Percentiles rank a stretch among this genome's conserved stretches.
phyloP scores from a whole-genome alignment of 1,140 invertebrate species.

The Nebria ingens region DNA sequence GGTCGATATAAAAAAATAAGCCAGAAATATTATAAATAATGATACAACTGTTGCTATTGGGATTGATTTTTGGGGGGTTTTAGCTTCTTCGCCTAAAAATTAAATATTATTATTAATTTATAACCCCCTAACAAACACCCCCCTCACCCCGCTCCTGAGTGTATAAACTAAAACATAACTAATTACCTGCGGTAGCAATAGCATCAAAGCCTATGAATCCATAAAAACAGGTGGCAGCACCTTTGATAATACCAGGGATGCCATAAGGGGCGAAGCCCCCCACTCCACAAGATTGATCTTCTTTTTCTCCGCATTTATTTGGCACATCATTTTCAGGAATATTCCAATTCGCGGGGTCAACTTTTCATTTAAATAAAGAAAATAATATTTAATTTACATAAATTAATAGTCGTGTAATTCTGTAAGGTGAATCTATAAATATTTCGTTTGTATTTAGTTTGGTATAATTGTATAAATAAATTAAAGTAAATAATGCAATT shows the following conservation, averaged over 20 bases:
- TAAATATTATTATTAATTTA: background rate
- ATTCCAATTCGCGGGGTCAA: slow-evolving; percentile 55
- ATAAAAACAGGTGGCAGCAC: slow-evolving; percentile 84
- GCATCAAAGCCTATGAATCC: slow-evolving; percentile 87
- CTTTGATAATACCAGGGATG: slow-evolving; percentile 63
- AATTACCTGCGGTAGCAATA: slow-evolving; percentile 61
- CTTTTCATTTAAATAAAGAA: slow-evolving; percentile 28
- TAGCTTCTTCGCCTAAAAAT: slow-evolving; percentile 65
- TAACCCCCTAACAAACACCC: too few relatives aligned
- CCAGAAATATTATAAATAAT: slow-evolving; percentile 68
- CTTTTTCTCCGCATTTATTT: slow-evolving; percentile 18
- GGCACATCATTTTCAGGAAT: slow-evolving; percentile 46
- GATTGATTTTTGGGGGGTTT: slow-evolving; percentile 78
- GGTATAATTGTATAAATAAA: too few relatives aligned
- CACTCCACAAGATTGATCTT: slow-evolving; percentile 38
- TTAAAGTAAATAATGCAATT: too few relatives aligned
- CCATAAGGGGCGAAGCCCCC: slow-evolving; percentile 81
- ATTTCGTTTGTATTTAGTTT: too few relatives aligned
- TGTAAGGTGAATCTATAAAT: too few relatives aligned
- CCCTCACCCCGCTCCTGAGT: too few relatives aligned
- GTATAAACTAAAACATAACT: background rate
- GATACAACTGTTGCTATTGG: slow-evolving; percentile 81
- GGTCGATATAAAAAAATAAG: slow-evolving; percentile 78
- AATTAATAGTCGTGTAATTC: background rate
- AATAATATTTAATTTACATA: background rate